A percentile compares a stretch with the other conserved stretches of the same genome.
phyloP scores from a whole-genome alignment of 1,140 invertebrate species.

The Rhynchophorus ferrugineus region DNA sequence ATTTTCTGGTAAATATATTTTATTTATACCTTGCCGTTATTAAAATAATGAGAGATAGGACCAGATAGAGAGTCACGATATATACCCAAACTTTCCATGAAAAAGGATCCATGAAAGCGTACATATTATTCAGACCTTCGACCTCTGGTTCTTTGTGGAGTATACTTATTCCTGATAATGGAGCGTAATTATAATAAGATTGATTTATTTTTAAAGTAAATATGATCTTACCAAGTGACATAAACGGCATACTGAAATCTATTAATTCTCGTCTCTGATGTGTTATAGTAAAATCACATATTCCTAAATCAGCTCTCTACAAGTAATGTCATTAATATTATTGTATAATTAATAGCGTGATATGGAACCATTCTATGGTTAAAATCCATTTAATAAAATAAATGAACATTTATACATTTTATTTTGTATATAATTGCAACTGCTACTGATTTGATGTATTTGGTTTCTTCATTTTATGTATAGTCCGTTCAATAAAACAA shows the following conservation, averaged over 20 bases:
- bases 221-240: slow-evolving; percentile 61
- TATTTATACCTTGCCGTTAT: slow-evolving; percentile 24
- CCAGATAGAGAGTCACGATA: slow-evolving; percentile 78
- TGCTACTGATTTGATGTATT: too few species aligned
- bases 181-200: background rate
- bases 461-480: too few species aligned
- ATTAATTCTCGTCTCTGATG: slow-evolving; percentile 72
- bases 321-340: slow-evolving; percentile 25
- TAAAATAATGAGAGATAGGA: slow-evolving; percentile 52
- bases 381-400: too few species aligned
- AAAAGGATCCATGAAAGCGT: slow-evolving; percentile 82
- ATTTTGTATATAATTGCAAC: too few species aligned
- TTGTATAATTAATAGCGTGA: background rate
- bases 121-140: slow-evolving; percentile 65
- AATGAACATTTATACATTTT: too few species aligned
- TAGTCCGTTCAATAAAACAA: too few species aligned
- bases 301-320: slow-evolving; percentile 82
- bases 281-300: slow-evolving; percentile 89
- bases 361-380: too few species aligned
- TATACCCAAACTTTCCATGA: slow-evolving; percentile 89
- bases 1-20: background rate
- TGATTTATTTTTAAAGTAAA: slow-evolving; percentile 2
- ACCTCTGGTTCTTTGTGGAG: slow-evolving; percentile 62
- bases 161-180: slow-evolving; percentile 63
- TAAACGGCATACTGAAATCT: slow-evolving; percentile 87